Evolutionary conservation across 2,113 vertebrate genomes (phyloP).

Genomic region (Pristiophorus japonicus): DNA sequence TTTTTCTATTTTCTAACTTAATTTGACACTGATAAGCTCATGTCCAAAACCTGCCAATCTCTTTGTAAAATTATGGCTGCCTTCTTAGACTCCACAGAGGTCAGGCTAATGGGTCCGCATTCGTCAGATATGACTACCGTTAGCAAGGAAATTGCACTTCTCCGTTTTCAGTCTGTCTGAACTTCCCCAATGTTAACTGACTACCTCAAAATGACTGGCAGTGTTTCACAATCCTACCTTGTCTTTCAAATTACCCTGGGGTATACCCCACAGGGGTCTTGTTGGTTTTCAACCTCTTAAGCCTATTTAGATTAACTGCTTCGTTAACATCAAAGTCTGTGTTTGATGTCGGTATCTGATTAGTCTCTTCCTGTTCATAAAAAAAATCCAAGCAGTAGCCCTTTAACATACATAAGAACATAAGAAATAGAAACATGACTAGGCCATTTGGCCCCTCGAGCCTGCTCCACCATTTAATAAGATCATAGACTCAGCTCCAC

Average conservation of each 20-base stretch:
- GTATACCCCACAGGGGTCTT: neutral
- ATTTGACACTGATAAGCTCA: neutral
- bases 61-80: neutral
- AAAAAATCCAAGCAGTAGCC: neutral
- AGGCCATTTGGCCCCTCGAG: too few species aligned
- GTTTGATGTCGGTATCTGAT: neutral
- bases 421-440: too few species aligned
- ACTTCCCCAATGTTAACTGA: neutral
- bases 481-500: too few species aligned
- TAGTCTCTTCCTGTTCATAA: neutral
- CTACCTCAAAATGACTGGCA: too few species aligned
- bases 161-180: neutral
- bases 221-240: neutral
- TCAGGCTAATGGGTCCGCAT: neutral
- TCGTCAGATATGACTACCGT: neutral
- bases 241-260: neutral
- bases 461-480: too few species aligned
- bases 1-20: neutral
- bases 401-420: too few species aligned
- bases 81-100: neutral
- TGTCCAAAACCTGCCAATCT: neutral
- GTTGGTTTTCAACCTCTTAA: neutral
- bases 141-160: neutral
- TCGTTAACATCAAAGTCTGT: neutral
- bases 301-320: neutral